A percentile compares a stretch with the other conserved stretches of the same genome.
These are phyloP conservation scores for Chrysolina americana DNA, from an alignment of 2,888 invertebrate genomes.

Conservation along the genomic window DNA sequence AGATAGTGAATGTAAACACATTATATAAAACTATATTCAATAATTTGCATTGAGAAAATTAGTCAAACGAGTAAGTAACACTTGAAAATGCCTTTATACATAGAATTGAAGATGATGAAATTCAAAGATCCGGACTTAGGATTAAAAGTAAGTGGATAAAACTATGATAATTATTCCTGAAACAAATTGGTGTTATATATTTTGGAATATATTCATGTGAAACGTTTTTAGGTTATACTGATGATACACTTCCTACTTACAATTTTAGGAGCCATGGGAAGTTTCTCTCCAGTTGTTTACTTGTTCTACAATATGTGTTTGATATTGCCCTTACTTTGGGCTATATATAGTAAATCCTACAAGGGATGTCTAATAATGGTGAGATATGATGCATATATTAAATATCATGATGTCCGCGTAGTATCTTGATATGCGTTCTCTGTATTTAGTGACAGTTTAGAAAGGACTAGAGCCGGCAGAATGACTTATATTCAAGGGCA, in stretches of 20 bases:
- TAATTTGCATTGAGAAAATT: neutral
- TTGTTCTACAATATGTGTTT: neutral
- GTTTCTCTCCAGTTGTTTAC: neutral
- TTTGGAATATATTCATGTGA: neutral
- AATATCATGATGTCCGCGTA: no score
- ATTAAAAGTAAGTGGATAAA: neutral
- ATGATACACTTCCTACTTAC: slow-evolving; percentile 9
- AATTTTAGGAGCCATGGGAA: neutral
- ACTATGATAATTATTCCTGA: no score
- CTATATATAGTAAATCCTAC: neutral
- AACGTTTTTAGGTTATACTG: slow-evolving; percentile 2
- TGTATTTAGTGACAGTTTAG: no score
- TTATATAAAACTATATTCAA: slow-evolving; percentile 1
- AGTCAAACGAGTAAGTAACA: neutral
- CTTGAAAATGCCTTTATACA: slow-evolving; percentile 4
- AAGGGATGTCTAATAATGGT: neutral
- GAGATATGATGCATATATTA: neutral
- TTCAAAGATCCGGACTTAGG: slow-evolving; percentile 2
- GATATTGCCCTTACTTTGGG: neutral
- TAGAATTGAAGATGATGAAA: neutral
- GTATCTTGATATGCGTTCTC: no score
- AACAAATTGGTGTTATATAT: no score
- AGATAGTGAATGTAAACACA: slow-evolving; percentile 2
- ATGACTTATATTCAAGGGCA: no score
- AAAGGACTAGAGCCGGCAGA: no score